Evolutionary conservation across 2,113 vertebrate genomes (phyloP), one percentile per base, ranked within the genome.

Genomic region (Balaeniceps rex): DNA sequence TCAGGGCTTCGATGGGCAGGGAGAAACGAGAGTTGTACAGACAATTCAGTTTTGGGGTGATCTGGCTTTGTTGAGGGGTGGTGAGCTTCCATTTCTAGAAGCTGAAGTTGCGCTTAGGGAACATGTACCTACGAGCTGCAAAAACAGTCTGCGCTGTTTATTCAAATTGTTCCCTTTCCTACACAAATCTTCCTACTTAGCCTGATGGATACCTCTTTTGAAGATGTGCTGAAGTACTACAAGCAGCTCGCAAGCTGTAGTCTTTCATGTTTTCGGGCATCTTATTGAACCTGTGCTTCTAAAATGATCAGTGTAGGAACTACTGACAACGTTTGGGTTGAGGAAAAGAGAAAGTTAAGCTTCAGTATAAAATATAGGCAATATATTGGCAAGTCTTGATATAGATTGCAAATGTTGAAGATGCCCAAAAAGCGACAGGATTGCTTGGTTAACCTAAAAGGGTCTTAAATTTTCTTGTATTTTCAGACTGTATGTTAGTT

Each of bases 121-220:
- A 12, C 4, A 4, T 6, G 6, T 9, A 7, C 10, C 18, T 0
- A 12, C 3, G 6, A 4, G 12, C 42, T 49, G 28, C 11, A 33
- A 51, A 65, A 88, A 21, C 8, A 34, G 18, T 42, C 22, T 2
- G 14, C 55, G 49, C 34, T 71, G 34, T 61, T 90, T n/a, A 34
- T 88, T 87, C 42, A 77, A 4, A 46, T 49, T 11, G 51, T 38
- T 84, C 2, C 21, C 22, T 76, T 92, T 92, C 83, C n/a, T 75
- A 54, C 68, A 49, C 58, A 77, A 26, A 86, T 89, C 51, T 83
- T 66, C 36, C 66, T 55, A 5, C 76, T 88, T 61, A 83, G 66
- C n/a, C 36, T 49, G 57, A 49, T 36, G 29, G 66, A 49, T 72
- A 19, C 14, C 7, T 33, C 79, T 74, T 93, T 64, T 83, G 85